Percentiles rank a stretch among this genome's conserved stretches.
Evolutionary conservation across 2,113 vertebrate species (phyloP).

Genomic region (Gnathonemus longibarbis): DNA sequence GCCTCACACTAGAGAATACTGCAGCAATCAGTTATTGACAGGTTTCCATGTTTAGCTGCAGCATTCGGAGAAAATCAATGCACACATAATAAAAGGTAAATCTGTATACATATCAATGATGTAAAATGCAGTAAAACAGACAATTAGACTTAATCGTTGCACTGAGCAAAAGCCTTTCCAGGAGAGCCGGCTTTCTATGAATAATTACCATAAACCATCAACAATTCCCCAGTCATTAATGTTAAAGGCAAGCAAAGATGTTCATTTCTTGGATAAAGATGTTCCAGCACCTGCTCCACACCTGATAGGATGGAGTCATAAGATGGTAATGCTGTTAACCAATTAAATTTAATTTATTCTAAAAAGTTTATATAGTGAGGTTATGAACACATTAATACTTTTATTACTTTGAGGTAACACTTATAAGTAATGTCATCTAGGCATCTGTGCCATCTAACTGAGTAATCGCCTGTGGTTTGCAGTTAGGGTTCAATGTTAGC

Average conservation of each 20-base stretch:
- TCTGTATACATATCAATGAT: slow-evolving; percentile 1
- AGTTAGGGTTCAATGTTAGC: not conserved
- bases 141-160: not conserved
- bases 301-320: not conserved
- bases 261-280: not conserved
- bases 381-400: not conserved
- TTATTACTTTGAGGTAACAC: not conserved
- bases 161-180: not conserved
- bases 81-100: not conserved
- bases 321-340: not conserved
- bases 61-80: not conserved
- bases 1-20: not conserved
- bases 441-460: not conserved
- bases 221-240: not conserved
- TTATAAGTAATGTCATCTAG: not conserved
- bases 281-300: not conserved
- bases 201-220: not conserved
- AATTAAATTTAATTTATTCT: not conserved
- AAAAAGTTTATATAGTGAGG: not conserved
- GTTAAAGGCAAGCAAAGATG: not conserved
- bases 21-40: not conserved
- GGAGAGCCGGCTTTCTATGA: not conserved
- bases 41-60: not conserved
- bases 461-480: not conserved
- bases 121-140: not conserved